Base-by-base conservation (phyloP, 1,140 invertebrate species). In the Chrysomallon squamiferum region DNA sequence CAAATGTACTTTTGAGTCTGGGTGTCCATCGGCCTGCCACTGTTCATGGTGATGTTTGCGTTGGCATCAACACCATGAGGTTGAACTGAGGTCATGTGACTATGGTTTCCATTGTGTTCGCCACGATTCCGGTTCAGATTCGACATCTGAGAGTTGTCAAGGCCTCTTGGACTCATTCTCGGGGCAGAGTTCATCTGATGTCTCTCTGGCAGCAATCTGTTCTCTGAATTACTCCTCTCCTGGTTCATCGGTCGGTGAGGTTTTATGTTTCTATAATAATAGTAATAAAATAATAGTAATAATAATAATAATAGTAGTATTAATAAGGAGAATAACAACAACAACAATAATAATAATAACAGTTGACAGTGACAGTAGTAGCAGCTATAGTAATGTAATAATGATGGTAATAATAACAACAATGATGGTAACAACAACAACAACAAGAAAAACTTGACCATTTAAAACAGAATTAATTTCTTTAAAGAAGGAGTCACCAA, bases 201-300 rank as follows among this genome's bases (percentile, higher is more conserved):
- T 38, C 73, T 68, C 35, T 75, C 73, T 35, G 69, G 65, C 47
- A 57, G 60, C 49, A 59, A 33, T 49, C 73, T 57, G 62, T 65
- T 69, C 15, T 75, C 73, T 25, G 59, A 33, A 54, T 43, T 64
- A 30, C 47, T 57, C 43, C 73, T 59, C 45, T 72, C 70, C 25
- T 65, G 66, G 43, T 67, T 69, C 20, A 56, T 35, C 4, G 50
- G 63, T 27, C 70, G 65, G 64, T 59, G 57, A 38, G 68, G 67
- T 58, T 69, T 70, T 60, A 52, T 59, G 59, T 59, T 71, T 47
- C 72, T 65, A 35, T 61, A 62, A 47, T 15, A 65, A 50, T 38
- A n/a, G 20, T 1, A 33, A 32, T 50, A 7, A 11, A 38, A 68
- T n/a, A 47, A 47, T 6, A 47, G 45, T 47, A 22, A 47, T n/a